phyloP scores from a whole-genome alignment of 1,140 invertebrate genomes.

The Drosophila mayri region DNA sequence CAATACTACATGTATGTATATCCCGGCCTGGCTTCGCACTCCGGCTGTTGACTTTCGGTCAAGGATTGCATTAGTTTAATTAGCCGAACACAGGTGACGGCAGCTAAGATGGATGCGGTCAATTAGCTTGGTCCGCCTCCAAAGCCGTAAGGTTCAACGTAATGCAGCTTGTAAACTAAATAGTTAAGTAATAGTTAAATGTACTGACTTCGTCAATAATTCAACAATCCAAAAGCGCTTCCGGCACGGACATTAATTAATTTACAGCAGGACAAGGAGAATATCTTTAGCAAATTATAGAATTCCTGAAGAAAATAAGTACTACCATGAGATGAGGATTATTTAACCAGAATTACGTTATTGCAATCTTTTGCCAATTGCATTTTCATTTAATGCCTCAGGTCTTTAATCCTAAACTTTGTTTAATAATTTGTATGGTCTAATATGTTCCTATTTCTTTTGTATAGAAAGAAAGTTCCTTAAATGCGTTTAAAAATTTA shows the following conservation, averaged over 20 bases:
- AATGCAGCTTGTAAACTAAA: constrained; percentile 20
- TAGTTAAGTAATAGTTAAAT: constrained; percentile 1
- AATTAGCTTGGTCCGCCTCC: constrained; percentile 16
- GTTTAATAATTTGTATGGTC: neutral
- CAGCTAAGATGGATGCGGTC: constrained; percentile 35
- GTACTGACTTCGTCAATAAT: neutral
- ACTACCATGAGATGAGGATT: neutral
- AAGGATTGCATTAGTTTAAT: constrained; percentile 59
- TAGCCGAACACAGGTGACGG: constrained; percentile 37
- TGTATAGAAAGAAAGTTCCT: neutral
- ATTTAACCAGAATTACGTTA: neutral
- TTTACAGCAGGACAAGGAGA: neutral
- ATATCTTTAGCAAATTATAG: neutral
- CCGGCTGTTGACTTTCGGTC: constrained; percentile 36
- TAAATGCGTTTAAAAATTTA: neutral
- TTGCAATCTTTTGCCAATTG: neutral
- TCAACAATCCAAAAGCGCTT: neutral
- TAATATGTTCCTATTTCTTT: neutral
- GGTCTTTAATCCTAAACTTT: neutral
- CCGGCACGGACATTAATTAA: neutral
- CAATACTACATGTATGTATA: neutral
- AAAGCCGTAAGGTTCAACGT: constrained; percentile 16
- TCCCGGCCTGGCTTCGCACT: constrained; percentile 39
- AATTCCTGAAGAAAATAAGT: neutral
- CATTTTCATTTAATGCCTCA: neutral